Base-by-base conservation (phyloP, 2,113 vertebrate genomes). In the Bufo gargarizans region DNA sequence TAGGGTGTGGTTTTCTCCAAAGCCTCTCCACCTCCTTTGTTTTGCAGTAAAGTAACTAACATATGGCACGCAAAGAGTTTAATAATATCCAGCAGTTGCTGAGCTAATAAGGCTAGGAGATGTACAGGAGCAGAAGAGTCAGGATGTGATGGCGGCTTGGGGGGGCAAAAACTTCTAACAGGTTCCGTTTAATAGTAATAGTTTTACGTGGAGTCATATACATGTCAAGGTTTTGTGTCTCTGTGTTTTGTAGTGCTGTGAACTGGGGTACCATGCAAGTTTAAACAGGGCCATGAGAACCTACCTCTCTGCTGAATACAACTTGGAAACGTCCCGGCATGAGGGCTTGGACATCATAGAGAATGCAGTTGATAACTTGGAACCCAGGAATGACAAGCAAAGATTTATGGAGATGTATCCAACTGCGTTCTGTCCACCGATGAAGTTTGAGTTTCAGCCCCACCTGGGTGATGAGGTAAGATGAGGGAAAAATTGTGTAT, bases 391-490 rank as follows among this genome's bases (percentile, higher is more conserved):
- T 82, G 98, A 99, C 93, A 96, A 99, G 20, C 98, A 99, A 94
- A 96, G 98, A 89, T 98, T 99, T 91, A 98, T 99, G 98, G 98
- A 99, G 94, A 98, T 99, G 98, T 99, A 95, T 91, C 97, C 98
- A 13, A 95, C 95, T 0, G 97, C 98, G 0, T 99, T 99, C 94
- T 99, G 98, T 86, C 98, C 98, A 16, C 98, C 98, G 0, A 77
- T 97, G 88, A 99, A 97, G 89, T 99, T 99, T 92, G 98, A 99
- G 90, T 99, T 99, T 92, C 98, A 99, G 88, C 93, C 98, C 91
- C 98, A 99, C 90, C 98, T 99, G 97, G 98, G 98, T 79, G 98
- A 99, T 89, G 97, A 99, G 97, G 98, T 99, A 80, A 95, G 96
- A 94, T 12, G 13, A 47, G 89, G 2, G 13, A 20, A 50, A 65